Evolutionary conservation across 1,140 invertebrate genomes (phyloP), one percentile per base, ranked within the genome.

Genomic region (Rhyzopertha dominica): DNA sequence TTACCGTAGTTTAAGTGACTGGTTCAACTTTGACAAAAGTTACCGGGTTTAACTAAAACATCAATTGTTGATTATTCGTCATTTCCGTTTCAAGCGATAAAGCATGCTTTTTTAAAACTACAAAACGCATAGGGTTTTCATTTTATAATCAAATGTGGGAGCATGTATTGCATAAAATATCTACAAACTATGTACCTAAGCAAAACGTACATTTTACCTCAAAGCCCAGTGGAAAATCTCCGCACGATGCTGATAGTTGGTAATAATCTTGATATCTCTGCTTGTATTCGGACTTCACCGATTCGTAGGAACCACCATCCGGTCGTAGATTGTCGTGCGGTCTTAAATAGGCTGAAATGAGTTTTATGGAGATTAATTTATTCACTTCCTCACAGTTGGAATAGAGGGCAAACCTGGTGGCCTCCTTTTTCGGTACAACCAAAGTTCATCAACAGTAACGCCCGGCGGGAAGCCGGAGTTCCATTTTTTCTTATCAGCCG

Each of bases 371-470:
- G 9, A 26, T 45, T 32, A 19, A 19, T 9, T 28, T 2, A 18
- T 16, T 30, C 12, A 12, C 5, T 29, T 25, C 19, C 31, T 48
- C n/a, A n/a, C n/a, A n/a, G n/a, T n/a, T n/a, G n/a, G 34, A 35
- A 9, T 20, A 14, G 14, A 34, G n/a, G 1, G 3, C 4, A 47
- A 17, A 65, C 63, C 54, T 35, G 49, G 44, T 13, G 51, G 38
- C 41, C 67, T 66, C 47, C 69, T 69, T 18, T 72, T 67, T 16
- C 75, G 71, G 54, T 72, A 75, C 28, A 67, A 65, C 16, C 66
- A 69, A 26, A 76, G 57, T 50, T 75, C 73, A 50, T 77, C 75
- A 17, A 77, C 75, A 2, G 73, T 75, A n/a, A 73, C 54, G 5
- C 70, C 67, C 10, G 74, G 71, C 36, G 71, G 63, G 25, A 74